A percentile compares a stretch with the other conserved stretches of the same genome.
Evolutionary conservation across 2,113 vertebrate species (phyloP).

Genomic region (Zapus hudsonius): DNA sequence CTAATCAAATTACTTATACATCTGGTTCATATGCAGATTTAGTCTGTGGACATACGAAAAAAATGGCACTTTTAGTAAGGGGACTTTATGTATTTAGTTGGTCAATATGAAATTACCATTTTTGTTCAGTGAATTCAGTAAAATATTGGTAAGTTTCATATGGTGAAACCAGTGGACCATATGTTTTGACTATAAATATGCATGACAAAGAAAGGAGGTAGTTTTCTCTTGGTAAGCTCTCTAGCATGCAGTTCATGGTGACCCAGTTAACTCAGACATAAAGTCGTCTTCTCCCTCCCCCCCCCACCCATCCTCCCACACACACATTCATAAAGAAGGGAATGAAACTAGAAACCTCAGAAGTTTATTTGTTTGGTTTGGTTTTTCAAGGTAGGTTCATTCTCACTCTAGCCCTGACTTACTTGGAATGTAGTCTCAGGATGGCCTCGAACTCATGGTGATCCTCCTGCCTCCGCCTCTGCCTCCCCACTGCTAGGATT

Average conservation of each 20-base stretch:
- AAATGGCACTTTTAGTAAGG: neutral
- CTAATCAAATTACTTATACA: neutral
- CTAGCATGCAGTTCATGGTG: neutral
- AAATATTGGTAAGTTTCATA: constrained; percentile 1
- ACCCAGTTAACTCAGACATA: neutral
- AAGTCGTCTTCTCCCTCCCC: neutral
- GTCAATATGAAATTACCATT: neutral
- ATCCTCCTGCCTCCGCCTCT: no score
- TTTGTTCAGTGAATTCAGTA: neutral
- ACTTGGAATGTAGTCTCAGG: no score
- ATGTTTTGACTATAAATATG: neutral
- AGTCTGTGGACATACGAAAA: neutral
- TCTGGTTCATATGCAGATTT: neutral
- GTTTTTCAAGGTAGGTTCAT: no score
- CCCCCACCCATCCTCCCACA: no score
- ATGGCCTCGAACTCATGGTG: no score
- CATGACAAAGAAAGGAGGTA: neutral
- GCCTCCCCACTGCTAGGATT: no score
- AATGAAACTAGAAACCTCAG: neutral
- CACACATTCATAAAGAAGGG: neutral
- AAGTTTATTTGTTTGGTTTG: no score
- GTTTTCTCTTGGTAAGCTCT: neutral
- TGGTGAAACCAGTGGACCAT: neutral
- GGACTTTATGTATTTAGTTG: neutral
- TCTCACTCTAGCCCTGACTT: no score